Evolutionary conservation across 2,113 vertebrate species (phyloP).

Genomic region (Nibea albiflora): DNA sequence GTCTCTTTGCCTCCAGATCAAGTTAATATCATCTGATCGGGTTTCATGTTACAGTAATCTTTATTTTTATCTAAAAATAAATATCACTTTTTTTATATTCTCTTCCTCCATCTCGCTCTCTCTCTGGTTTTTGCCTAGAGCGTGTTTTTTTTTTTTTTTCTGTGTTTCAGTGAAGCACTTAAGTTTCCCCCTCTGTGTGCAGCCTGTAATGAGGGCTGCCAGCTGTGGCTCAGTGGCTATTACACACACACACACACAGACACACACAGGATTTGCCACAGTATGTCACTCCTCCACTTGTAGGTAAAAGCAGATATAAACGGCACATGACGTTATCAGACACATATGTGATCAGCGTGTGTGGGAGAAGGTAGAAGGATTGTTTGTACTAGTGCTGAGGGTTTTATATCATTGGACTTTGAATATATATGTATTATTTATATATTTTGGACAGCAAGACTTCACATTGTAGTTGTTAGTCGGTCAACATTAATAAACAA

Average conservation of each 20-base stretch:
- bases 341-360: neutral
- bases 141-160: conserved; percentile 32
- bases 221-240: conserved; percentile 67
- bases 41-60: conserved; percentile 7
- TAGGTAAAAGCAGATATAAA: conserved; percentile 41
- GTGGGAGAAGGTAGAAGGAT: neutral
- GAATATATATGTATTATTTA: neutral
- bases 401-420: neutral
- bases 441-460: neutral
- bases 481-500: neutral
- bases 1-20: neutral
- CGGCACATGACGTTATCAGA: conserved; percentile 28
- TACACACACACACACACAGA: neutral
- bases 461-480: neutral
- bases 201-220: conserved; percentile 68
- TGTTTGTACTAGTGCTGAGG: neutral
- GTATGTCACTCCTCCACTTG: conserved; percentile 17
- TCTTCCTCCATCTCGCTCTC: neutral
- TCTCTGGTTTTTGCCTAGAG: conserved; percentile 37
- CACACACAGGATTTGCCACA: conserved; percentile 16
- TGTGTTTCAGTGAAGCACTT: conserved; percentile 68
- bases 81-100: too few relatives aligned
- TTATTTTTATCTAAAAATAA: conserved; percentile 12
- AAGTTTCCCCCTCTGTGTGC: conserved; percentile 58
- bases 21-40: neutral